Evolutionary conservation across 30 jellyfish, hydroid and myxozoan species (phyloP).

Genomic region (Turritopsis dohrnii): DNA sequence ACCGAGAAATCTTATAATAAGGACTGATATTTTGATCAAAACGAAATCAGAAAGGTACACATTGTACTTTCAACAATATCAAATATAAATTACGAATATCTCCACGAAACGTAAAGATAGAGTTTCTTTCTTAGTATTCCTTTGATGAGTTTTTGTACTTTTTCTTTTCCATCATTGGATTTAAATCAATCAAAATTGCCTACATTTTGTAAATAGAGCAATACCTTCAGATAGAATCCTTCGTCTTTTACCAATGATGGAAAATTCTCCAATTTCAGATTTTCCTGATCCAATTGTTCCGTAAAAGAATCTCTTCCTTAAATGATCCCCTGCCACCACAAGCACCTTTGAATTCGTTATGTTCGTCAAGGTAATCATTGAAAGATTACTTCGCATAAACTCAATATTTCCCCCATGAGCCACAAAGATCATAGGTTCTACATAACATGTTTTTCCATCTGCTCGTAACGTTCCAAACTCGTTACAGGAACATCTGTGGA

Average conservation of each 20-base stretch:
- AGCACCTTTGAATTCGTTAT: background rate
- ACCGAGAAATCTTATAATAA: no score
- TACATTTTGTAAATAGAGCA: background rate
- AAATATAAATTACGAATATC: no score
- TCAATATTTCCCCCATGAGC: background rate
- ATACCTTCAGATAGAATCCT: background rate
- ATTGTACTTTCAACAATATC: no score
- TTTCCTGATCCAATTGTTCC: background rate
- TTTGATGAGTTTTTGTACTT: no score
- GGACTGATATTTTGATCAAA: no score
- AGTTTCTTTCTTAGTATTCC: no score
- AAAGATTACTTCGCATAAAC: background rate
- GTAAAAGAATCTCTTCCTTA: background rate
- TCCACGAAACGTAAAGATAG: no score
- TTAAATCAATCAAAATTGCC: no score
- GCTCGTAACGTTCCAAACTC: background rate
- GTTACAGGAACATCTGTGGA: background rate
- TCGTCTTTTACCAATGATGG: background rate
- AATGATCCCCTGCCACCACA: background rate
- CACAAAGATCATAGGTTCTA: background rate
- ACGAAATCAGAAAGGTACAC: no score
- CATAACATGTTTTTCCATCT: background rate
- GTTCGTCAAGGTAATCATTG: background rate
- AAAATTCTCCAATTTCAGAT: background rate
- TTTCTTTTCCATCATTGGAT: no score